phyloP scores from a whole-genome alignment of 2,888 invertebrate genomes.

The Myopa tessellatipennis region DNA sequence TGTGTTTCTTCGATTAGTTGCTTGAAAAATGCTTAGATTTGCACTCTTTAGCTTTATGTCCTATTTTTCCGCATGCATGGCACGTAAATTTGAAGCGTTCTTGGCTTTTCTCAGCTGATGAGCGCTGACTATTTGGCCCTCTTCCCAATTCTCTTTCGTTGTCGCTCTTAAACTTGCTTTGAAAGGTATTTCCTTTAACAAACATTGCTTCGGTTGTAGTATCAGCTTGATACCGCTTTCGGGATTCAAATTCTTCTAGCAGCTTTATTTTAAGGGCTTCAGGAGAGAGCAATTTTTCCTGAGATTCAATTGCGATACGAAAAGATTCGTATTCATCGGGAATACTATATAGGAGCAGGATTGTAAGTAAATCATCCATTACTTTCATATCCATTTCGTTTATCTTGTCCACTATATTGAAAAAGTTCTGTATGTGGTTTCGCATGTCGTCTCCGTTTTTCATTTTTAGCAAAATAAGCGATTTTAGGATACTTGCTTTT shows the following conservation, averaged over 20 bases:
- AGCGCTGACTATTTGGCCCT: not conserved
- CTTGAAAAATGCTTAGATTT: not conserved
- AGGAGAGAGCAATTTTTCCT: not conserved
- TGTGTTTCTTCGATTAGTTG: not conserved
- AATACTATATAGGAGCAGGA: no score
- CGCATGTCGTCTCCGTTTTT: not conserved
- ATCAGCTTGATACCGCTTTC: slow-evolving; percentile 19
- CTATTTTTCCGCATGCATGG: slow-evolving; percentile 11
- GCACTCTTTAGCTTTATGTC: slow-evolving; percentile 6
- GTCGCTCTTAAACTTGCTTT: not conserved
- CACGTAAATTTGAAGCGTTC: slow-evolving; percentile 9
- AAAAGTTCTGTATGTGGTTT: slow-evolving; percentile 1
- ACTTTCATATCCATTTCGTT: not conserved
- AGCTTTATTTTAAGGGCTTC: slow-evolving; percentile 4
- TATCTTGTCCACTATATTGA: slow-evolving; percentile 7
- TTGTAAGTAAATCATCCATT: not conserved
- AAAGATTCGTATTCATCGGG: not conserved
- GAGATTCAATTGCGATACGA: not conserved
- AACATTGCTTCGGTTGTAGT: not conserved
- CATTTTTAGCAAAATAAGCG: slow-evolving; percentile 6
- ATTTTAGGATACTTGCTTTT: no score
- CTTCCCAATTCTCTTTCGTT: no score
- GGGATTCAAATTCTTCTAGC: not conserved
- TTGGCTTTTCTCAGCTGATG: not conserved
- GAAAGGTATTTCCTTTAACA: not conserved